Conservation (phyloP, 2,797 vertebrate species). For the Oreochromis mossambicus region DNA sequence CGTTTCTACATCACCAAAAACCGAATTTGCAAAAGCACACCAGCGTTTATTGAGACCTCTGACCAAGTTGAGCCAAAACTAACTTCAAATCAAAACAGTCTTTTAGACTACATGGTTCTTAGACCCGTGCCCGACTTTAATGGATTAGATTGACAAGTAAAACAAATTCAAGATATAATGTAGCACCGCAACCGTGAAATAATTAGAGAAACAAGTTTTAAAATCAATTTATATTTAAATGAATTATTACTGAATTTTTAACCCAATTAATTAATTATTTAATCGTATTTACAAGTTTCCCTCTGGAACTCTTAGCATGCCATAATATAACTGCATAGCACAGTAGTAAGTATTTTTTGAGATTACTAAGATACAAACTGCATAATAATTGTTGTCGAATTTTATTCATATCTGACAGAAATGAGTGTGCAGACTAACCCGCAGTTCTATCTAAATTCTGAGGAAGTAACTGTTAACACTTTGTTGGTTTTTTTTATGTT, state of each 20-base stretch:
- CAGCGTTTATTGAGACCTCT: neutral
- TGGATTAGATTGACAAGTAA: neutral
- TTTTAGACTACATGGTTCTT: neutral
- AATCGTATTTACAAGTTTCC: neutral
- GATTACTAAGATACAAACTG: neutral
- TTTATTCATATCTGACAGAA: neutral
- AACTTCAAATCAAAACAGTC: neutral
- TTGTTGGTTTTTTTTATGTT: neutral
- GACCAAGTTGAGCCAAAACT: neutral
- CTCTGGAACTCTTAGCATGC: neutral
- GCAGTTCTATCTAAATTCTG: neutral
- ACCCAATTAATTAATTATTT: neutral
- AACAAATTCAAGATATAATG: neutral
- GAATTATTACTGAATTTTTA: neutral
- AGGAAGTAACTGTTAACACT: neutral
- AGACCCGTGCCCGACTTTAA: neutral
- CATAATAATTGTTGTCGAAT: neutral
- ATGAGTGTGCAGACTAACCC: neutral
- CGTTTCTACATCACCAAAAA: fast-evolving
- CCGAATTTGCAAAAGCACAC: neutral
- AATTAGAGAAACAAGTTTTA: neutral
- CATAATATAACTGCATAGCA: neutral
- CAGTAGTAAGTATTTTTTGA: neutral
- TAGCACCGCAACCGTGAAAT: neutral
- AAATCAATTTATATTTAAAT: neutral